Conservation (phyloP, 1,140 invertebrate species). For the Drosophila tristis region DNA sequence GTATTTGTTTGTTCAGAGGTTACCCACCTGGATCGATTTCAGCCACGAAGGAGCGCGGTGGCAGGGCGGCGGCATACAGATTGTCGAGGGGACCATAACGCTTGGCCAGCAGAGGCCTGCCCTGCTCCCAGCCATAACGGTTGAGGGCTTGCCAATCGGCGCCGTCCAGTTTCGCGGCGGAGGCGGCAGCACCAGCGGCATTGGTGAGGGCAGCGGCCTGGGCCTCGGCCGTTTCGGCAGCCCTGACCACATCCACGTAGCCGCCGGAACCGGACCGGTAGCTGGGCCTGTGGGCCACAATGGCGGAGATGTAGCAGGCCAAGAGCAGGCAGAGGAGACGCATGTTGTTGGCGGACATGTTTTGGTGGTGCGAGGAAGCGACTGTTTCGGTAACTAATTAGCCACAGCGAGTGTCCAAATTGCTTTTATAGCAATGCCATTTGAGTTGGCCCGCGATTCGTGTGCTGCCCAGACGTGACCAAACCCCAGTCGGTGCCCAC, state of each 20-base stretch:
- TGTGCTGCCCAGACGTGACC: conserved; percentile 74
- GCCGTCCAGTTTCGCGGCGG: conserved; percentile 70
- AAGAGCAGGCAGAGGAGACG: conserved; percentile 64
- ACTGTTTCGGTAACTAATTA: conserved; percentile 72
- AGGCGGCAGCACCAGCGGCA: conserved; percentile 70
- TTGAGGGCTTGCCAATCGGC: conserved; percentile 63
- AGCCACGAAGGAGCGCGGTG: conserved; percentile 76
- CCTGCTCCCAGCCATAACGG: conserved; percentile 76
- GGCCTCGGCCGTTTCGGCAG: conserved; percentile 67
- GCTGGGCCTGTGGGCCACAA: conserved; percentile 39
- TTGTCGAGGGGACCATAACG: conserved; percentile 65
- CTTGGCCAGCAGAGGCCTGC: conserved; percentile 61
- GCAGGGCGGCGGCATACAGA: conserved; percentile 72
- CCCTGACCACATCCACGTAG: conserved; percentile 44
- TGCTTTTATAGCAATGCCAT: conserved; percentile 79
- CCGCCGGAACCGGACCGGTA: conserved; percentile 28
- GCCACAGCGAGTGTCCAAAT: conserved; percentile 74
- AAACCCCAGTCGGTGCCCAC: conserved; percentile 47
- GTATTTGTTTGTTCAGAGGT: no score
- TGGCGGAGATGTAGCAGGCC: conserved; percentile 57
- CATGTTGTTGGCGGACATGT: conserved; percentile 62
- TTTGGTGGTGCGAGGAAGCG: conserved; percentile 60
- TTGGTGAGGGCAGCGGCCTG: conserved; percentile 74
- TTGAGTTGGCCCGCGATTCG: conserved; percentile 68
- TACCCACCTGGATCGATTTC: conserved; percentile 77